Conservation (phyloP, 2,797 vertebrate genomes). For the Parambassis ranga region DNA sequence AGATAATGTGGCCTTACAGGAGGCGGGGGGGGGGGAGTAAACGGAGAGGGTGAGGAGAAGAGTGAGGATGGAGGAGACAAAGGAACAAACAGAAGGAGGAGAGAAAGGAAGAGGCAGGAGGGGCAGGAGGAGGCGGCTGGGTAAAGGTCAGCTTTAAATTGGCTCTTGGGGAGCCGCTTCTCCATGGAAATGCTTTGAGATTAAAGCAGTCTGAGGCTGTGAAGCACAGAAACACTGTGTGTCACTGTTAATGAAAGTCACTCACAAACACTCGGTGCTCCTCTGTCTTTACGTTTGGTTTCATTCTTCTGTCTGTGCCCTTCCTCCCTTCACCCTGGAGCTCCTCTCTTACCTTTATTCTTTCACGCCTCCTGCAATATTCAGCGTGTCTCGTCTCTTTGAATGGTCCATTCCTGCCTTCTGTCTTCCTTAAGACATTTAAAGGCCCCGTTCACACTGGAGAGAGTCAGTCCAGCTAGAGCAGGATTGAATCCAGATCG, state of each 20-base stretch:
- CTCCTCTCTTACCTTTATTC: background rate
- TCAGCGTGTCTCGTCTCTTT: background rate
- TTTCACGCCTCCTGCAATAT: background rate
- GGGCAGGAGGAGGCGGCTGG: constrained; percentile 31
- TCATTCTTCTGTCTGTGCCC: no score
- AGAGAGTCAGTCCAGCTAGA: no score
- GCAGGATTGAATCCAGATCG: no score
- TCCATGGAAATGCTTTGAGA: constrained; percentile 65
- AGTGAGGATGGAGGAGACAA: background rate
- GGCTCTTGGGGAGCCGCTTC: constrained; percentile 57
- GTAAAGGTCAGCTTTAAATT: constrained; percentile 72
- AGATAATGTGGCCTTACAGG: constrained; percentile 37
- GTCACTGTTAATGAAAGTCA: constrained; percentile 46
- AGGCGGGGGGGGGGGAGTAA: no score
- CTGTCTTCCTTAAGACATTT: background rate
- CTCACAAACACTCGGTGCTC: no score
- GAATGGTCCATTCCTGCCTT: background rate
- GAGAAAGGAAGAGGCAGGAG: background rate
- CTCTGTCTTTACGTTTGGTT: no score
- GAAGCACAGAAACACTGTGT: constrained; percentile 3
- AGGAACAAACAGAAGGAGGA: constrained; percentile 1
- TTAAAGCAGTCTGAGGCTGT: constrained; percentile 38
- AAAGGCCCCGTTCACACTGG: no score
- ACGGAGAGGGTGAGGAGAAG: background rate
- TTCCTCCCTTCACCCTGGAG: background rate